These are phyloP conservation scores for Pheosia tremula DNA, from an alignment of 2,888 invertebrate species.

Conservation along the genomic window DNA sequence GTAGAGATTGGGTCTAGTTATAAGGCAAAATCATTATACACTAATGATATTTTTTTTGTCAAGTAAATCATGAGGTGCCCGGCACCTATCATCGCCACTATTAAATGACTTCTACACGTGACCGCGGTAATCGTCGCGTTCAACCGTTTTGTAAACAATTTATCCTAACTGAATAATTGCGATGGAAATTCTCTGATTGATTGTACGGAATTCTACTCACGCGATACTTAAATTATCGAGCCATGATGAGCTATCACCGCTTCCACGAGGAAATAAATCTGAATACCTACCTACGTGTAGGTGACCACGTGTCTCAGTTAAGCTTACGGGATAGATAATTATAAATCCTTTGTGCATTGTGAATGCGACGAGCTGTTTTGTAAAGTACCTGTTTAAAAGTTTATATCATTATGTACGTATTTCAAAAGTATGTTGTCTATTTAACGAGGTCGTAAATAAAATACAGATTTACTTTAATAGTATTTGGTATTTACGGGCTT, in stretches of 20 bases:
- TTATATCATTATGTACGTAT: neutral
- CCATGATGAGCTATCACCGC: neutral
- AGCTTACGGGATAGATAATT: neutral
- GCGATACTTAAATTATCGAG: slow-evolving; percentile 10
- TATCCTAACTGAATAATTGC: slow-evolving; percentile 31
- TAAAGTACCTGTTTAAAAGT: too few species aligned
- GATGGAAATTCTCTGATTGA: slow-evolving; percentile 32
- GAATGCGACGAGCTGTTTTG: too few species aligned
- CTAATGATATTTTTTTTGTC: too few species aligned
- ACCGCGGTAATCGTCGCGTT: slow-evolving; percentile 20
- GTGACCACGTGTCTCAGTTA: neutral
- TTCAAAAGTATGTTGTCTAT: slow-evolving; percentile 17
- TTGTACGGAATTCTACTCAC: slow-evolving; percentile 26
- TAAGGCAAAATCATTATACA: too few species aligned
- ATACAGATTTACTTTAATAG: slow-evolving; percentile 50
- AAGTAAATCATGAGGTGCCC: too few species aligned
- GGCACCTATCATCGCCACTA: neutral
- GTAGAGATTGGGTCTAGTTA: too few species aligned
- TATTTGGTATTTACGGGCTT: slow-evolving; percentile 44
- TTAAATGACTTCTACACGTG: slow-evolving; percentile 17
- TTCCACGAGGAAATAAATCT: neutral
- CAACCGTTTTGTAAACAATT: slow-evolving; percentile 27
- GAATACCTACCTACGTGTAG: slow-evolving; percentile 1
- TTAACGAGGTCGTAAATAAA: slow-evolving; percentile 30
- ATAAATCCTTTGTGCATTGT: neutral